Conservation (phyloP, 2,797 vertebrate genomes). For the Bryconaethiops microstoma region DNA sequence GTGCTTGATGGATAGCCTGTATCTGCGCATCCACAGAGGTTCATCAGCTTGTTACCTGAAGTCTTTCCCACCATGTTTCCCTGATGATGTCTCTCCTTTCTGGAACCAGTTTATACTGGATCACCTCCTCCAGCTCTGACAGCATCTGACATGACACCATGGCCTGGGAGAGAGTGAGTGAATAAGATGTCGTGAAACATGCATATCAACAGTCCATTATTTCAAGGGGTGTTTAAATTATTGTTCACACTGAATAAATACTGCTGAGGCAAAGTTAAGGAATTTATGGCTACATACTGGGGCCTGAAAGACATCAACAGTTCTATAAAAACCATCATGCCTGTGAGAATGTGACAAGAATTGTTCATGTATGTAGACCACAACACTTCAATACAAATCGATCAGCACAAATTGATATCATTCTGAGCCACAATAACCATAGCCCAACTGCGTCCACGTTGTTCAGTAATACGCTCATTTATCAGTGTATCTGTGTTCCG, state of each 20-base stretch:
- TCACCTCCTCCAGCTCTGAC: slow-evolving; percentile 97
- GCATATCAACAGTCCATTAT: neutral
- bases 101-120: slow-evolving; percentile 98
- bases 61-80: slow-evolving; percentile 98
- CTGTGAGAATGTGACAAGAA: neutral
- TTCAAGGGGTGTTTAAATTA: neutral
- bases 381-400: slow-evolving; percentile 2
- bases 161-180: slow-evolving; percentile 76
- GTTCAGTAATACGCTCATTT: neutral
- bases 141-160: slow-evolving; percentile 99
- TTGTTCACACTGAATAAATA: neutral
- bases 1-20: neutral
- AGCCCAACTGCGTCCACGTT: neutral
- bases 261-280: neutral
- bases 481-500: neutral
- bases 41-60: slow-evolving; percentile 83
- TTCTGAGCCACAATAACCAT: neutral
- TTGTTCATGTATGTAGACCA: neutral
- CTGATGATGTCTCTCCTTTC: slow-evolving; percentile 97
- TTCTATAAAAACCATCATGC: neutral
- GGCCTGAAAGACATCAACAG: neutral
- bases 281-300: neutral
- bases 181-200: neutral
- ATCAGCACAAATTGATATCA: neutral
- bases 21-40: neutral